Base-by-base conservation (phyloP, 2,113 vertebrate species). In the Acrocephalus arundinaceus region DNA sequence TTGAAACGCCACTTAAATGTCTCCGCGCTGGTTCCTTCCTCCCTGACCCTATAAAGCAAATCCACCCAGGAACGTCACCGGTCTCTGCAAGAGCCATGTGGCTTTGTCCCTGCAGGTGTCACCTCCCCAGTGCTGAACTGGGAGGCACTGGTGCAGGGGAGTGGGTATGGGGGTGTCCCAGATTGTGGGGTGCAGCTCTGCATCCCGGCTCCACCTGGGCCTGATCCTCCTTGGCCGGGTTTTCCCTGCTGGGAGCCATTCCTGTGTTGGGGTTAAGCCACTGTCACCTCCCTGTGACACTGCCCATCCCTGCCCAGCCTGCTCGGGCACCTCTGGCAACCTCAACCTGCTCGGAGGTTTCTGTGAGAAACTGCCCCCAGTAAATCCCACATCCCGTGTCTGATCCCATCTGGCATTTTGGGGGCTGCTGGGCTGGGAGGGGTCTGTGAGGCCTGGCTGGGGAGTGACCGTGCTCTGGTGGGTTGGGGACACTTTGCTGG, bases 361-460 rank as follows among this genome's bases (percentile, higher is more conserved):
- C 59, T 0, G 2, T 67, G 61, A 41, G 76, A 70, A 68, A 6
- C 11, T 0, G 0, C 17, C 5, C 46, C 24, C 62, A 12, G 63
- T 11, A 18, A 57, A 66, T 46, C 67, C 67, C 58, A 9, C 30
- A 6, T 11, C 19, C 73, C 13, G 2, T 22, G 2, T 27, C 74
- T 0, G 0, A 37, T 35, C 37, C 35, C 25, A 0, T 21, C 43
- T 0, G 0, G 71, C 11, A 1, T 41, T 62, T 15, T 4, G 5
- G 75, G 46, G 27, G 33, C 11, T 39, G 41, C 19, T 5, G 37
- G 23, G 19, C 28, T 54, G 8, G 31, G 18, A 63, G 10, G 31
- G 6, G 30, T 62, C 33, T 57, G 27, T 8, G 2, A 35, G 46
- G 41, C 1, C n/a, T 7, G 10, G 4, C 0, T 12, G 45, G 24